Percentiles rank a stretch among this genome's conserved stretches.
Conservation (phyloP, 2,888 invertebrate species). For the Temnothorax unifasciatus region DNA sequence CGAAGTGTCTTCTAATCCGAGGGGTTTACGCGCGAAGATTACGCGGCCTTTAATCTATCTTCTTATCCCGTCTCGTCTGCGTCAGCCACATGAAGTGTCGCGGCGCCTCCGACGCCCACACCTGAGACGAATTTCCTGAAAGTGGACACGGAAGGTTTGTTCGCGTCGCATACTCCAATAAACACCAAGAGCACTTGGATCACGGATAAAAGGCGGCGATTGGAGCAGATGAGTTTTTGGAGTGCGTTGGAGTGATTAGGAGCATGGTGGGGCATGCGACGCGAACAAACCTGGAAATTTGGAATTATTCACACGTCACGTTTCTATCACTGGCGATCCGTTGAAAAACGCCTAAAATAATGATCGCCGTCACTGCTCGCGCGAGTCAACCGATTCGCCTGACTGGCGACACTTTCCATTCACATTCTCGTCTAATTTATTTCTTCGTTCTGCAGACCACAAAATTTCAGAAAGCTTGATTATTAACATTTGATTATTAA, state of each 20-base stretch:
- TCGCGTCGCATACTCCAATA: too few relatives aligned
- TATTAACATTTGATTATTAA: background rate
- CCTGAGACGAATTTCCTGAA: conserved; percentile 54
- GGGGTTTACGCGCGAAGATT: conserved; percentile 20
- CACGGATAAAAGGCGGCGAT: too few relatives aligned
- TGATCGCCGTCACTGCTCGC: conserved; percentile 34
- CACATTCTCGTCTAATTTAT: background rate
- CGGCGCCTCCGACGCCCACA: conserved; percentile 65
- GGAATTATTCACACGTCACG: conserved; percentile 55
- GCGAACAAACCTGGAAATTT: too few relatives aligned
- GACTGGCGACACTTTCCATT: background rate
- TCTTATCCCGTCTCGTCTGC: background rate
- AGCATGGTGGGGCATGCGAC: too few relatives aligned
- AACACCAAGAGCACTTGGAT: too few relatives aligned
- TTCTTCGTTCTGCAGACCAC: background rate
- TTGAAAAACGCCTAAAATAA: conserved; percentile 74
- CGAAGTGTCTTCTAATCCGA: conserved; percentile 21
- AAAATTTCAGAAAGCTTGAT: background rate
- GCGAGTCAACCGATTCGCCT: background rate
- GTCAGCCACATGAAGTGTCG: conserved; percentile 57
- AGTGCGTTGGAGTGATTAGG: too few relatives aligned
- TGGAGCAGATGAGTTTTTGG: too few relatives aligned
- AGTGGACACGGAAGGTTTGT: conserved; percentile 34
- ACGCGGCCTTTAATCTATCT: conserved; percentile 52
- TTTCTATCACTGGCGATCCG: conserved; percentile 27